These are phyloP conservation scores for Echiichthys vipera DNA, from an alignment of 2,797 vertebrate genomes.

Conservation along the genomic window DNA sequence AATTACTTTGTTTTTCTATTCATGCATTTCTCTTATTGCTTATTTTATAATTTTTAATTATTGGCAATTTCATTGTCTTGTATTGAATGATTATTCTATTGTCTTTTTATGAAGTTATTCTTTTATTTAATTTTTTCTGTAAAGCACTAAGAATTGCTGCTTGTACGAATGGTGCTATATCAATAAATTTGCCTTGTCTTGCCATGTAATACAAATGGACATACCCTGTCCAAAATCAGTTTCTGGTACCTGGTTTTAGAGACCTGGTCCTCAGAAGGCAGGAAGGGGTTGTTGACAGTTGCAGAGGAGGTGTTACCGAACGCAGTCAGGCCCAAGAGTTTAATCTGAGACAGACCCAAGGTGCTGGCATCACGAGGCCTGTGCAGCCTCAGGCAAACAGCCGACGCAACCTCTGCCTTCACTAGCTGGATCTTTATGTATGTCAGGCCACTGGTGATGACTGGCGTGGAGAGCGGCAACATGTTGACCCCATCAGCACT, in stretches of 20 bases:
- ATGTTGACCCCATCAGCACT: slow-evolving; percentile 98
- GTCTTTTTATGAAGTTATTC: too few species aligned
- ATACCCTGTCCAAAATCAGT: fast-evolving
- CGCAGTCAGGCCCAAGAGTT: slow-evolving; percentile 95
- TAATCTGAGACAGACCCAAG: slow-evolving; percentile 96
- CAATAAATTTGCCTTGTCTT: too few species aligned
- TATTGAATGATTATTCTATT: too few species aligned
- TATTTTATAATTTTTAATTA: too few species aligned
- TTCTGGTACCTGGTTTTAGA: slow-evolving; percentile 94
- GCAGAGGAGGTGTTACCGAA: slow-evolving; percentile 98
- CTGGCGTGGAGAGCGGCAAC: slow-evolving; percentile 95
- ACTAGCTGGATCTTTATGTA: slow-evolving; percentile 99
- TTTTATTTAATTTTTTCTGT: too few species aligned
- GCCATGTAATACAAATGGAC: background rate
- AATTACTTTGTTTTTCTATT: too few species aligned
- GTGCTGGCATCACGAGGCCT: slow-evolving; percentile 97
- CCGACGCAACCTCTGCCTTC: slow-evolving; percentile 97
- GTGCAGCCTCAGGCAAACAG: slow-evolving; percentile 95
- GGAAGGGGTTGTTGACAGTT: slow-evolving; percentile 97
- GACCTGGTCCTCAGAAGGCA: slow-evolving; percentile 98
- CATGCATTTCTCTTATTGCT: too few species aligned
- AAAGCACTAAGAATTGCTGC: too few species aligned
- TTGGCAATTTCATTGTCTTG: too few species aligned
- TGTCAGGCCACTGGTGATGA: slow-evolving; percentile 96
- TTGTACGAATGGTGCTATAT: too few species aligned